Base-by-base conservation (phyloP, 37 sponge, comb jelly and placozoan species). In the Halichondria panicea region DNA sequence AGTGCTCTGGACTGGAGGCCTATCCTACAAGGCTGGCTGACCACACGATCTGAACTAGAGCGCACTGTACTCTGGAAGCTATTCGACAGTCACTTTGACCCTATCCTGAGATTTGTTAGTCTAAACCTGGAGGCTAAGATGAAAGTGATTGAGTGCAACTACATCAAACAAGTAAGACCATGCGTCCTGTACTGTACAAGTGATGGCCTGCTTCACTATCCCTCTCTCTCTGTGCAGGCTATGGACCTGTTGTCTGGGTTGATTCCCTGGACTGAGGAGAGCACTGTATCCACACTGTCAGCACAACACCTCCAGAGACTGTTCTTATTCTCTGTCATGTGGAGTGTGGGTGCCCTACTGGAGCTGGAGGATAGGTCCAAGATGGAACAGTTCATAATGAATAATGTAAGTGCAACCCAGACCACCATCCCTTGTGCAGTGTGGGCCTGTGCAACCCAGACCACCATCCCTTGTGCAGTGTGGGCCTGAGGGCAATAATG, bases 1-100 rank as follows among this genome's bases (percentile, higher is more conserved):
- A 92, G 93, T 66, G 99, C 81, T 4, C 80, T 98, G 55, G 95
- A 98, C 65, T 98, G 99, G 99, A 72, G 86, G 55, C 99, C 99
- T 2, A 91, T 98, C 35, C 80, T 98, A 12, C 84, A 88, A 68
- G 94, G 97, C 1, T 96, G 97, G 97, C 86, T 96, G 35, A 81
- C 74, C 27, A 66, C 79, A 21, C 62, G 97, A 3, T 70, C 82
- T 22, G 73, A 81, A 25, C 55, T n/a, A 1, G 88, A 92, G 81
- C 76, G 46, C 38, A 28, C 61, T 2, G 65, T 81, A 13, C 54
- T 96, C 18, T 86, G 77, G 81, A 63, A 50, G 8, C 72, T 93
- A 55, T 96, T 96, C 68, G 91, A 96, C 32, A 72, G 48, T 1
- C 80, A 76, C 39, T 96, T 96, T 82, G 87, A 87, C 15, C 53